Evolutionary conservation across 2,888 invertebrate genomes (phyloP).

Genomic region (Pyrocoelia pectoralis): DNA sequence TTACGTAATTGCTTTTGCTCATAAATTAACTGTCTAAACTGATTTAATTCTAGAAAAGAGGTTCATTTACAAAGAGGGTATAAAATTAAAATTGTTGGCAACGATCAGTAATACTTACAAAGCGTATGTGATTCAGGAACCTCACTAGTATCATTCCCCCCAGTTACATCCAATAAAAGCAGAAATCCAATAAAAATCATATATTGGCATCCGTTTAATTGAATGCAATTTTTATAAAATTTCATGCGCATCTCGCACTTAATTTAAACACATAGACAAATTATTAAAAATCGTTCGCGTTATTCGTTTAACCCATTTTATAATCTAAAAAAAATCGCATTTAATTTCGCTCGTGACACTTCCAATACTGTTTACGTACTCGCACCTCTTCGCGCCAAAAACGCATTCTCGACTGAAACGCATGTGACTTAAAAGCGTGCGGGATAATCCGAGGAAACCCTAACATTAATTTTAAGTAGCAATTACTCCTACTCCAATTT

Average conservation of each 20-base stretch:
- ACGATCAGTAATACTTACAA: conserved; percentile 30
- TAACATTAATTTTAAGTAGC: conserved; percentile 31
- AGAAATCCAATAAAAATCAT: conserved; percentile 21
- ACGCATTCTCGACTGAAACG: conserved; percentile 38
- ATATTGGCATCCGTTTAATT: conserved; percentile 22
- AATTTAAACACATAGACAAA: conserved; percentile 9
- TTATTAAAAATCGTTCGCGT: conserved; percentile 25
- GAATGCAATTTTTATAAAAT: conserved; percentile 30
- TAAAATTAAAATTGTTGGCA: too few relatives aligned
- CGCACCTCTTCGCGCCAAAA: conserved; percentile 33
- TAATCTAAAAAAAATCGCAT: conserved; percentile 1
- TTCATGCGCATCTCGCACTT: conserved; percentile 36
- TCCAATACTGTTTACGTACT: conserved; percentile 9
- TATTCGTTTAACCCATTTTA: conserved; percentile 29
- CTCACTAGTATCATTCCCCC: background rate
- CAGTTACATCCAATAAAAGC: conserved; percentile 9
- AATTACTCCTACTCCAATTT: conserved; percentile 36
- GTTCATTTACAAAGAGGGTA: too few relatives aligned
- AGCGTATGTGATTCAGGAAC: conserved; percentile 21
- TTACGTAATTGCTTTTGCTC: too few relatives aligned
- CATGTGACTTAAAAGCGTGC: conserved; percentile 31
- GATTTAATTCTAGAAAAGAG: too few relatives aligned
- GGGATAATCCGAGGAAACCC: conserved; percentile 31
- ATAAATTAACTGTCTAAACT: too few relatives aligned
- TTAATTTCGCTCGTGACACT: background rate